Conservation (phyloP, 2,888 invertebrate species). For the Dioctria rufipes region DNA sequence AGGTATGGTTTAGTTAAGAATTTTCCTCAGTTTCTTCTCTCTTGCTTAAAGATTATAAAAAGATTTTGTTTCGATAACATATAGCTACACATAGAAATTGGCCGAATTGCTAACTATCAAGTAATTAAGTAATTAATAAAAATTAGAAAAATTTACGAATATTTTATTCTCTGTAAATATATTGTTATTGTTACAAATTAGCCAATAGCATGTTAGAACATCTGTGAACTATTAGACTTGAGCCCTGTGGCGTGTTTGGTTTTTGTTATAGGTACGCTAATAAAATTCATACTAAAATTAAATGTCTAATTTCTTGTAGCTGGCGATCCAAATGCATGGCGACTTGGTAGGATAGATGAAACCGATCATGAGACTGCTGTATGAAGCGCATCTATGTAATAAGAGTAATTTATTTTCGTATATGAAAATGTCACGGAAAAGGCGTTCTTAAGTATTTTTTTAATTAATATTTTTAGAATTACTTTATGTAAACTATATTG, state of each 20-base stretch:
- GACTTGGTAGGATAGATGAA: constrained; percentile 85
- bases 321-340: constrained; percentile 85
- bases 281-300: not conserved
- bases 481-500: not conserved
- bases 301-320: constrained; percentile 69
- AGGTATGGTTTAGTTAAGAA: no score
- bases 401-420: not conserved
- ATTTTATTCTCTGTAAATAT: not conserved
- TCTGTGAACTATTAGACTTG: constrained; percentile 20
- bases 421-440: not conserved
- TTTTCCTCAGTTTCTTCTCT: not conserved
- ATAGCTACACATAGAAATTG: constrained; percentile 1
- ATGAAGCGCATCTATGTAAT: constrained; percentile 70
- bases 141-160: not conserved
- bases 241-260: not conserved
- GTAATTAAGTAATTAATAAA: constrained; percentile 2
- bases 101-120: constrained; percentile 1
- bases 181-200: constrained; percentile 24
- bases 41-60: constrained; percentile 19
- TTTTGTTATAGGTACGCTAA: not conserved
- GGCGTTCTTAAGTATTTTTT: not conserved
- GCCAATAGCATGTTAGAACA: constrained; percentile 33
- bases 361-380: constrained; percentile 87
- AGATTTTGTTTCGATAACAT: not conserved
- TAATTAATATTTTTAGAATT: constrained; percentile 4